Base-by-base conservation (phyloP, 1,140 invertebrate genomes). In the Calliopsis andreniformis region DNA sequence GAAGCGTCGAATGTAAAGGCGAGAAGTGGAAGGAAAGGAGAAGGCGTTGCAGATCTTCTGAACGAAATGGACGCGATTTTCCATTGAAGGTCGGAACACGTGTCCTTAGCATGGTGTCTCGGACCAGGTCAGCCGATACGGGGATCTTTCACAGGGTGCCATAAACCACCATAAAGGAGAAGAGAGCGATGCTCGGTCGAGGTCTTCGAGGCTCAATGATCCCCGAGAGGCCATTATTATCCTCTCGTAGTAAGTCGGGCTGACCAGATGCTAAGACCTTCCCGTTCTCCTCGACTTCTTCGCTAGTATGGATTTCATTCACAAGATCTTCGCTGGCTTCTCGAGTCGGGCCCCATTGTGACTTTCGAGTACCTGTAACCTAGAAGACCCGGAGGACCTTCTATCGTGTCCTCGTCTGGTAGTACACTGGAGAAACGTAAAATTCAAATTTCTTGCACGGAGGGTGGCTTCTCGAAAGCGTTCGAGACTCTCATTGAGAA, bases 231-330 rank as follows among this genome's bases (percentile, higher is more conserved):
- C 69, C 51, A 58, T 76, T 82, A 86, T 86, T 87, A 84, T 83
- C 28, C 82, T 85, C 66, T 85, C 66, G 79, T 86, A 86, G 79
- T 82, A 78, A 78, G 64, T 78, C 77, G 49, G 55, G 53, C 72
- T 89, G 87, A 87, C 89, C 88, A 89, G 82, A 86, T 86, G 85
- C 55, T 69, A 63, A 76, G 72, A 39, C 20, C 61, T 39, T 43
- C 10, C 49, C 62, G 28, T 49, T 69, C 55, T 58, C 28, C 67
- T 69, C 59, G 73, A 14, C n/a, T 77, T 56, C 69, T 47, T 47
- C 67, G 53, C 30, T 80, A 85, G 86, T 88, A 86, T 86, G 79
- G 45, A 79, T 87, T 90, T 91, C 89, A 91, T 90, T 90, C 86
- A 91, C 83, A 76, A 88, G 85, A 83, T 64, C 62, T 43, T 25